These are phyloP conservation scores for Nesometra sesokonis DNA, from an alignment of 35 echinoderm and acorn worm genomes.

Conservation along the genomic window DNA sequence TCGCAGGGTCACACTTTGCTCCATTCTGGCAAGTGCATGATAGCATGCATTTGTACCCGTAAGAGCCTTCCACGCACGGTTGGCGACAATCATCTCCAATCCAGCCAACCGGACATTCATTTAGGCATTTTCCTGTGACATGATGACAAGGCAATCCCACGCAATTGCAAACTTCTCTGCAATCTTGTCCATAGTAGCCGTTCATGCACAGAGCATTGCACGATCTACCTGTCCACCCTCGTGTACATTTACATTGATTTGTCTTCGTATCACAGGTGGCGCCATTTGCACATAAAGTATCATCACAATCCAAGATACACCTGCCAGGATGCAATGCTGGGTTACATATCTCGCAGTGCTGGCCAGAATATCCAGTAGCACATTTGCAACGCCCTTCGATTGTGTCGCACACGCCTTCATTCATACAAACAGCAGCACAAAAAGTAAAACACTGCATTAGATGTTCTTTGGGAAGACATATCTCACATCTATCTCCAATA, in stretches of 20 bases:
- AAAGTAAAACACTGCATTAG: neutral
- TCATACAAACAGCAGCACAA: neutral
- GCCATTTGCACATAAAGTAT: neutral
- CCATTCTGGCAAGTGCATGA: conserved; percentile 65
- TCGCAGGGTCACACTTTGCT: conserved; percentile 37
- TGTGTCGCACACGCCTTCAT: neutral
- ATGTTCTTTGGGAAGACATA: neutral
- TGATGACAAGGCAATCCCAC: neutral
- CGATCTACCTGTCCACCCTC: neutral
- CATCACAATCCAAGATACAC: neutral
- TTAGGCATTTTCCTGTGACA: neutral
- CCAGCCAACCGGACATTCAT: conserved; percentile 27
- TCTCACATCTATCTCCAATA: neutral
- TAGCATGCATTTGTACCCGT: conserved; percentile 43
- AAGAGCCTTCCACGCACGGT: conserved; percentile 44
- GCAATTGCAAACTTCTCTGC: neutral
- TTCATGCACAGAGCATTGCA: neutral
- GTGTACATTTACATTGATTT: neutral
- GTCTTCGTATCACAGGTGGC: neutral
- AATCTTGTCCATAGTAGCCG: neutral
- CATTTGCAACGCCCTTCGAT: neutral
- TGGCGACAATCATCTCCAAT: conserved; percentile 40
- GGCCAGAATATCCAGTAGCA: neutral
- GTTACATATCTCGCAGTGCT: neutral
- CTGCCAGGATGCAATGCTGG: neutral